Evolutionary conservation across 2,888 invertebrate genomes (phyloP), one percentile per base, ranked within the genome.

Genomic region (Trichogramma evanescens): DNA sequence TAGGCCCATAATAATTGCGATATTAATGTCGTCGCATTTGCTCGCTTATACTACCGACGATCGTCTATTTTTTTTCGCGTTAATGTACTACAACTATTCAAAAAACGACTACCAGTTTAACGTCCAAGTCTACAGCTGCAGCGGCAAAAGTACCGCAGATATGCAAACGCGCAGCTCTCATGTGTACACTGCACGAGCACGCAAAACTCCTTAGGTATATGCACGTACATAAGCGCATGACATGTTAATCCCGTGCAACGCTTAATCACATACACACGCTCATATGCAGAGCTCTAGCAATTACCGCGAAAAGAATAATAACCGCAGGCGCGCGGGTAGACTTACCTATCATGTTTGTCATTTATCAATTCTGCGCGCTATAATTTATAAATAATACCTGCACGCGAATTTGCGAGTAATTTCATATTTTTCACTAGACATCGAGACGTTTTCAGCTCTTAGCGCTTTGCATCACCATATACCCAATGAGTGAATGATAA

Each of bases 291-390:
- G 26, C 26, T 26, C 26, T 26, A 26, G 58, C 52, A 60, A 63
- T 63, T 63, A 60, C 63, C 26, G 26, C 0, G 26, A 26, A 44
- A 56, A 46, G 56, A 63, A 58, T 60, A 63, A 60, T 56, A 63
- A 53, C 49, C 13, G 52, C n/a, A 39, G 10, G 41, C 51, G 48
- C 48, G 51, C 42, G 39, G 51, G 26, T 50, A 26, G 42, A 55
- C 50, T 46, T 44, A 43, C 61, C 38, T 54, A 51, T 59, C 61
- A 52, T 61, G 61, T 61, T 61, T 46, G 51, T 42, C 54, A 59
- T 61, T 59, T 61, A 63, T 63, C 61, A 63, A 59, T 61, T 55
- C 48, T 45, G 38, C 52, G 9, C 9, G 48, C 26, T 26, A 26
- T 26, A 26, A 26, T 26, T 26, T 26, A 26, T 26, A 26, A 26